phyloP scores from a whole-genome alignment of 2,797 vertebrate genomes.

The Australoheros facetus region DNA sequence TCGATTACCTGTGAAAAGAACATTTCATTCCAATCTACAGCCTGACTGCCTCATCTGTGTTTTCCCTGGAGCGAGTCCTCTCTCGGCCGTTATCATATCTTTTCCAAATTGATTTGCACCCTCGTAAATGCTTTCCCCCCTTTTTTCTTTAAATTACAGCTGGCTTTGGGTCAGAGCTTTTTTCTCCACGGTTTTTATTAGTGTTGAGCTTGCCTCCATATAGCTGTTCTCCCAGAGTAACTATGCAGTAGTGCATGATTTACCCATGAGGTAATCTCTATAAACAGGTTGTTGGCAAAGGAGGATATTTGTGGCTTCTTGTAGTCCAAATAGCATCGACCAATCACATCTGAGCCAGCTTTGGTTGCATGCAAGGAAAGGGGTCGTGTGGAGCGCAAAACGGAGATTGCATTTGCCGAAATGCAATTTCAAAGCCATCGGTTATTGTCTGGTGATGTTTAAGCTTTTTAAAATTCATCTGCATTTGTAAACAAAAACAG shows the following conservation, averaged over 20 bases:
- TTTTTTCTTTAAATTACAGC: slow-evolving; percentile 10
- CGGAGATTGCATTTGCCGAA: not conserved
- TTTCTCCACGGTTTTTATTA: accelerated
- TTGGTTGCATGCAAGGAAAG: not conserved
- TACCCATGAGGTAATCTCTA: not conserved
- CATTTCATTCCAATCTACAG: slow-evolving; percentile 53
- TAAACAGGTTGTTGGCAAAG: slow-evolving; percentile 2
- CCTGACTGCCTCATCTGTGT: slow-evolving; percentile 39
- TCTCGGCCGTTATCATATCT: slow-evolving; percentile 31
- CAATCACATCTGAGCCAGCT: not conserved
- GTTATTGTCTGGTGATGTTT: not conserved
- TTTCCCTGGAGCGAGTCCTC: slow-evolving; percentile 37
- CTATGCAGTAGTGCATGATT: not conserved
- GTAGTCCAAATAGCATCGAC: not conserved
- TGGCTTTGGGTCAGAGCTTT: slow-evolving; percentile 11
- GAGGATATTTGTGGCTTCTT: not conserved
- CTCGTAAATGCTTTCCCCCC: slow-evolving; percentile 2
- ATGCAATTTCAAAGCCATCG: not conserved
- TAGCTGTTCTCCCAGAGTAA: not conserved
- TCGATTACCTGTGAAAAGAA: slow-evolving; percentile 40
- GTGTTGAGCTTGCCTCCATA: not conserved
- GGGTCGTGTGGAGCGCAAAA: not conserved
- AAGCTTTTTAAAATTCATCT: not conserved
- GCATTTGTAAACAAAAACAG: not conserved
- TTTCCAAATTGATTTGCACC: slow-evolving; percentile 42